phyloP scores from a whole-genome alignment of 2,888 invertebrate genomes.

The Eristalinus aeneus region DNA sequence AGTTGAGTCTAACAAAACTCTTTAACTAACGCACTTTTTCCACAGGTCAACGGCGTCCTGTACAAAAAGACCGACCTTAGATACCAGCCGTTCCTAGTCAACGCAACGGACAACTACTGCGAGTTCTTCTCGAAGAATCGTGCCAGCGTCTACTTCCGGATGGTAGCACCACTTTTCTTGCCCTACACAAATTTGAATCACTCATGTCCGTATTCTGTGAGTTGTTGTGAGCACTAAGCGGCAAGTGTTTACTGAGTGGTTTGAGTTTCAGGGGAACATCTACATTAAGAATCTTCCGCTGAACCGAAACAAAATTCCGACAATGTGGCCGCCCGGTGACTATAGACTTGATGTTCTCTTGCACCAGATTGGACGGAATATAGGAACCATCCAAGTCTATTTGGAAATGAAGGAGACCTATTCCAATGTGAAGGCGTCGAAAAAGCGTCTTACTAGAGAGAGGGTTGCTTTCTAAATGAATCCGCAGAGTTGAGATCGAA shows the following conservation, averaged over 20 bases:
- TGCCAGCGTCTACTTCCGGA: not conserved
- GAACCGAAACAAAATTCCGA: not conserved
- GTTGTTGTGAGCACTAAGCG: not conserved
- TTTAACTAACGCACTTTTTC: too few relatives aligned
- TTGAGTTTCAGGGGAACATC: not conserved
- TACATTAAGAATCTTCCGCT: not conserved
- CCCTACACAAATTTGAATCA: slow-evolving; percentile 23
- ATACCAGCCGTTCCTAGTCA: not conserved
- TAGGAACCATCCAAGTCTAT: not conserved
- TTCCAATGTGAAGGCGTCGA: not conserved
- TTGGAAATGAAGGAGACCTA: not conserved
- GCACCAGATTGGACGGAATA: not conserved
- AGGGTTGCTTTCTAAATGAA: too few relatives aligned
- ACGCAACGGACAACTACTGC: not conserved
- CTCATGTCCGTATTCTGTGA: slow-evolving; percentile 10
- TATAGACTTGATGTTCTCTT: not conserved
- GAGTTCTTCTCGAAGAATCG: not conserved
- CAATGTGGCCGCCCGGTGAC: not conserved
- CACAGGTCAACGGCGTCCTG: not conserved
- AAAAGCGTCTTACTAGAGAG: too few relatives aligned
- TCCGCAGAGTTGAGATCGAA: too few relatives aligned
- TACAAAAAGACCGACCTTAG: not conserved
- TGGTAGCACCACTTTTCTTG: not conserved
- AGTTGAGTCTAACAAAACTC: too few relatives aligned
- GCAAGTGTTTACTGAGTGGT: too few relatives aligned